Base-by-base conservation (phyloP, 2,113 vertebrate species). In the Nothoprocta perdicaria region DNA sequence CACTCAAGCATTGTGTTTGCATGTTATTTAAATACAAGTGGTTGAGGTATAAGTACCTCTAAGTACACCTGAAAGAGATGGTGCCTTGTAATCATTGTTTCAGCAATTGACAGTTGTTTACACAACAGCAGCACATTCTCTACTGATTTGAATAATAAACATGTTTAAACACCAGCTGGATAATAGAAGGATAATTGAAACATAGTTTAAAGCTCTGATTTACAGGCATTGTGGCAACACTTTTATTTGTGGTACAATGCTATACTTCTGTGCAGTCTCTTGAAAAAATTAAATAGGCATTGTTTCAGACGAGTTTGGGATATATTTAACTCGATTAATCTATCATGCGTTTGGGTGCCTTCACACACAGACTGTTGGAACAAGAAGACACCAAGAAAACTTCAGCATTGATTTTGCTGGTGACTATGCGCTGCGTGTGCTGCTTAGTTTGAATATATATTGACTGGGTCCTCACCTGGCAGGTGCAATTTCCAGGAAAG, bases 111-210 rank as follows among this genome's bases (percentile, higher is more conserved):
- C 97, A 97, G 97, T 97, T 98, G 98, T 98, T 98, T 98, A 98
- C 97, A 98, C 98, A 98, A 98, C 97, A 98, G 97, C 97, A 97
- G 96, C 96, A 97, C 97, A 97, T 97, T 98, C 96, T 95, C 97
- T 92, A 96, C 97, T 98, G 97, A 98, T 98, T 98, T 98, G 98
- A 98, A 98, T 98, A 98, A 98, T 98, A 98, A 98, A 98, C 97
- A 97, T 93, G 96, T 96, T 98, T 98, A 98, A 98, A 98, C 98
- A 98, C 98, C 97, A 98, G 98, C 97, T 97, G 97, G 97, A 98
- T 98, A 98, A 98, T 98, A 98, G 97, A 98, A 97, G 96, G 97
- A 97, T 98, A 98, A 98, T 98, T 98, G 98, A 98, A 98, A 98
- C 97, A 98, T 98, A 98, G 97, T 97, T 98, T 98, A 98, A 98